phyloP scores from a whole-genome alignment of 30 jellyfish, hydroid and myxozoan species.

The Thelohanellus kitauei region DNA sequence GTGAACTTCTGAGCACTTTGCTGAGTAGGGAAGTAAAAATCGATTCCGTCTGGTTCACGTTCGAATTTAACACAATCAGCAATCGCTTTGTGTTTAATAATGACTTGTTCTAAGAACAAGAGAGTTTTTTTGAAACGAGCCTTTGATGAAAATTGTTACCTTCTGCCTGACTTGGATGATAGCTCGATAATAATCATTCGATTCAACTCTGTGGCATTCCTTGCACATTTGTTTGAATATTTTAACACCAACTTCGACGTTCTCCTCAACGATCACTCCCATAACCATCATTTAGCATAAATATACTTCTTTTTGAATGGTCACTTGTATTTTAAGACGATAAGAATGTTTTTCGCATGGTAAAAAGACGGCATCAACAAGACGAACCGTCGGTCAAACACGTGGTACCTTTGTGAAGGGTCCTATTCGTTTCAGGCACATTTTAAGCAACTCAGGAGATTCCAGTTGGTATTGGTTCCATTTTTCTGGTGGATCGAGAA shows the following conservation, averaged over 20 bases:
- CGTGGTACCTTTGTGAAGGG: not conserved
- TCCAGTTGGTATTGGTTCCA: constrained; percentile 66
- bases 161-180: constrained; percentile 76
- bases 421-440: constrained; percentile 27
- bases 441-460: constrained; percentile 57
- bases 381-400: constrained; percentile 20
- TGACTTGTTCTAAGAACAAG: too few species aligned
- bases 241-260: not conserved
- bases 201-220: constrained; percentile 72
- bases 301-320: constrained; percentile 67
- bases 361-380: constrained; percentile 71
- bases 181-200: constrained; percentile 90
- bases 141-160: too few species aligned
- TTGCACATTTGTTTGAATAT: constrained; percentile 54
- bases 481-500: constrained; percentile 50
- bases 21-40: too few species aligned
- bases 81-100: too few species aligned
- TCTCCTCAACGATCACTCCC: not conserved
- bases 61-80: too few species aligned
- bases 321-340: constrained; percentile 40
- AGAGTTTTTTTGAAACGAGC: too few species aligned
- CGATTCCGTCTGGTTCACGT: too few species aligned
- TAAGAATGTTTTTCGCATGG: constrained; percentile 96
- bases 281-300: not conserved
- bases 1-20: too few species aligned